Conservation (phyloP, 2,888 invertebrate genomes). For the Thecocarcelia acutangulata region DNA sequence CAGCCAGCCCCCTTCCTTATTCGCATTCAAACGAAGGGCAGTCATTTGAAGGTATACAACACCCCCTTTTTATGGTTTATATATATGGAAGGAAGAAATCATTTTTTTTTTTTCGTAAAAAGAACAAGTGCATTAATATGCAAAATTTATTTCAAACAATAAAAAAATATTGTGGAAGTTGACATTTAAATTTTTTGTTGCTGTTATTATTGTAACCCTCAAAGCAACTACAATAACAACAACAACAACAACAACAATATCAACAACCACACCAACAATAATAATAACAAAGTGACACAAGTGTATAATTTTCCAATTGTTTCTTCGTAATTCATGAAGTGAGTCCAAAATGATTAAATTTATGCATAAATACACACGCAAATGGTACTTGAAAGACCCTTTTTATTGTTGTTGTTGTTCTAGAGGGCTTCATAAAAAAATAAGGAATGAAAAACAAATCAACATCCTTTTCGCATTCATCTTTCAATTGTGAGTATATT, state of each 20-base stretch:
- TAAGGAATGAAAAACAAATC: constrained; percentile 6
- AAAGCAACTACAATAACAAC: constrained; percentile 40
- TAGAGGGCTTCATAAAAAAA: constrained; percentile 41
- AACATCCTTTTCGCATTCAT: constrained; percentile 33
- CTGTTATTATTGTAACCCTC: constrained; percentile 58
- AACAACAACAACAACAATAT: constrained; percentile 36
- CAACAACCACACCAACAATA: constrained; percentile 12
- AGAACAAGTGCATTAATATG: constrained; percentile 70
- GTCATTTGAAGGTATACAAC: background rate
- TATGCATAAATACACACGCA: constrained; percentile 34
- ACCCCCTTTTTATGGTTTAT: constrained; percentile 25
- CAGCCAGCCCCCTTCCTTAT: background rate
- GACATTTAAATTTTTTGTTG: constrained; percentile 64
- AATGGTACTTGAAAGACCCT: constrained; percentile 62
- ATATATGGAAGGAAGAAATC: constrained; percentile 1
- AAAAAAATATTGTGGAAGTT: constrained; percentile 64
- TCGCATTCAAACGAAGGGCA: constrained; percentile 4
- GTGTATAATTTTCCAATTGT: constrained; percentile 81
- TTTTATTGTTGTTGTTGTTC: background rate
- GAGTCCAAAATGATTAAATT: constrained; percentile 27
- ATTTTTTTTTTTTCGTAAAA: constrained; percentile 45
- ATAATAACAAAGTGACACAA: constrained; percentile 71
- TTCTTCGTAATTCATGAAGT: constrained; percentile 71
- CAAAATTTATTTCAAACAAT: constrained; percentile 69
- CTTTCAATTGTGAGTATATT: background rate